Evolutionary conservation across 2,113 vertebrate species (phyloP).

Genomic region (Pseudorhombus dupliciocellatus): DNA sequence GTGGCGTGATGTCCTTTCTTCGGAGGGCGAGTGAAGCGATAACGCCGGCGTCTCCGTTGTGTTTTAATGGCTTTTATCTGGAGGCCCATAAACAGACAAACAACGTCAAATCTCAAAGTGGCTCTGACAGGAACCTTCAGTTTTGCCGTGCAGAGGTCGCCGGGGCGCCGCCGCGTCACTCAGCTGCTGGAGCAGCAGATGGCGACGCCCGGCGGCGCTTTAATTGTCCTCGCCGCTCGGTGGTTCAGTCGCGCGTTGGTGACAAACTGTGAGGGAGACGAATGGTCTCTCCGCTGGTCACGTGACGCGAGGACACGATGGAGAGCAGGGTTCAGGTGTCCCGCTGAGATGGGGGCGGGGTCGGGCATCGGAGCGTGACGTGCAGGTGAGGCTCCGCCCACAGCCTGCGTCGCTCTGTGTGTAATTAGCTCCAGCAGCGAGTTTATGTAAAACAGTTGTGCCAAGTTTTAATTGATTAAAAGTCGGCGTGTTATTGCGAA

Average conservation of each 20-base stretch:
- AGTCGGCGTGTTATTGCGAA: slow-evolving; percentile 59
- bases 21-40: slow-evolving; percentile 38
- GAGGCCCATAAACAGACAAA: slow-evolving; percentile 17
- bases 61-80: slow-evolving; percentile 56
- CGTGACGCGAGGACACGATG: no score
- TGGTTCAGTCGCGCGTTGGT: no score
- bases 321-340: no score
- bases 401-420: slow-evolving; percentile 6
- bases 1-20: slow-evolving; percentile 41
- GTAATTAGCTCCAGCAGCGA: slow-evolving; percentile 50
- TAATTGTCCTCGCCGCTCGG: no score
- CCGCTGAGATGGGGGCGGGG: no score
- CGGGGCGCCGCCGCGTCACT: no score
- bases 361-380: no score
- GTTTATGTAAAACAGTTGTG: slow-evolving; percentile 61
- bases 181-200: no score
- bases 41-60: slow-evolving; percentile 12
- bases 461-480: slow-evolving; percentile 71
- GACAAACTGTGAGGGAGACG: no score
- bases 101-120: slow-evolving; percentile 24
- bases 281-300: no score
- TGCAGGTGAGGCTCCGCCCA: no score
- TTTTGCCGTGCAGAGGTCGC: not conserved
- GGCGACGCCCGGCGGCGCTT: no score
- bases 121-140: not conserved